phyloP scores from a whole-genome alignment of 2,797 vertebrate species.

The Alca torda region DNA sequence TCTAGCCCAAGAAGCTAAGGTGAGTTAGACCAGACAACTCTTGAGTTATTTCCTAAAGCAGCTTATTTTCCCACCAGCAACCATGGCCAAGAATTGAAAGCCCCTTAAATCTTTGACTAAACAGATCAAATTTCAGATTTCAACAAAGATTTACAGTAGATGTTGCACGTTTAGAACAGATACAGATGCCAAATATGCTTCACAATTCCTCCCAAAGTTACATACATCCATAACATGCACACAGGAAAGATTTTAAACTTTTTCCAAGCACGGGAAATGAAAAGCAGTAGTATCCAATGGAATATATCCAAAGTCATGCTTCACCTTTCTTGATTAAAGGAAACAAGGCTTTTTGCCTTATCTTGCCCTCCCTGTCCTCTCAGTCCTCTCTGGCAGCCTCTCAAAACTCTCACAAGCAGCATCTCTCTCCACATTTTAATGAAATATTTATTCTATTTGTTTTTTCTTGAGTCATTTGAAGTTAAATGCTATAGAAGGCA shows the following conservation, averaged over 20 bases:
- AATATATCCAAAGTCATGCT: not conserved
- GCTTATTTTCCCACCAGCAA: not conserved
- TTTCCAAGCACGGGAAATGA: not conserved
- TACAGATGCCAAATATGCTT: not conserved
- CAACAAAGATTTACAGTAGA: not conserved
- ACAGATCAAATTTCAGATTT: not conserved
- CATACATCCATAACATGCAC: not conserved
- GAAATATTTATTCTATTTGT: not conserved
- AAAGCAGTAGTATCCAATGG: not conserved
- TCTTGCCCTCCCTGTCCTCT: not conserved
- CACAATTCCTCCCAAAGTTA: not conserved
- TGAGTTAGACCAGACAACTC: not conserved
- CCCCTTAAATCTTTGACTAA: not conserved
- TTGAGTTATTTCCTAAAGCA: not conserved
- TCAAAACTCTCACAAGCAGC: not conserved
- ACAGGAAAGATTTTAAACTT: not conserved
- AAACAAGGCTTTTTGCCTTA: not conserved
- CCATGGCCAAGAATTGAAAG: not conserved
- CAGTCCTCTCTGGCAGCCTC: not conserved
- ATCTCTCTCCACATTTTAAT: not conserved
- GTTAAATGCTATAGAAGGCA: not conserved
- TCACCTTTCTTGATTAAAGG: not conserved
- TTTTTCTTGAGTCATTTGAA: not conserved
- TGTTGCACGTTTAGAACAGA: not conserved
- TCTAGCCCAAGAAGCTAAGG: not conserved